Evolutionary conservation across 2,888 invertebrate genomes (phyloP).

Genomic region (Timema podura): DNA sequence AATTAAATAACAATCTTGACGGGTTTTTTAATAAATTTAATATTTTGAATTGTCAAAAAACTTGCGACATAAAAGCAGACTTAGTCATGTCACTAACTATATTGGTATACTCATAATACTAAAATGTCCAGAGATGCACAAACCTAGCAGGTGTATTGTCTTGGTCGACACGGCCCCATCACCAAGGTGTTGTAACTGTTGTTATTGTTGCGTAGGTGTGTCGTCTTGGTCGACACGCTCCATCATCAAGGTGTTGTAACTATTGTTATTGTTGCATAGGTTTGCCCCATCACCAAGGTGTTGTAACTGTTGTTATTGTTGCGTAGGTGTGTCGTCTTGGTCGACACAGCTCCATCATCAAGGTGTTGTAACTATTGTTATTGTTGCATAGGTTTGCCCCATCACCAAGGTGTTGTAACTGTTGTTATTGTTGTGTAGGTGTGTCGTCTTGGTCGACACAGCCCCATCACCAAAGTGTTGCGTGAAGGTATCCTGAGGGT

Average conservation of each 20-base stretch:
- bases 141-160: conserved; percentile 63
- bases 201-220: too few species aligned
- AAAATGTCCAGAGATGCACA: too few species aligned
- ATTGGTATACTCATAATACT: too few species aligned
- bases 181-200: conserved; percentile 64
- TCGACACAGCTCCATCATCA: conserved; percentile 84
- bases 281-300: conserved; percentile 48
- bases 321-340: conserved; percentile 79
- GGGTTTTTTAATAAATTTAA: too few species aligned
- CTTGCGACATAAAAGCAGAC: too few species aligned
- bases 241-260: too few species aligned
- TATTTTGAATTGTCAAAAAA: too few species aligned
- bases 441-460: conserved; percentile 89
- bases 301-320: too few species aligned
- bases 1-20: too few species aligned
- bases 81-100: too few species aligned
- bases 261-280: conserved; percentile 58
- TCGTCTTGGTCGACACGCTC: too few species aligned
- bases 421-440: conserved; percentile 60
- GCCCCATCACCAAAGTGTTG: conserved; percentile 77
- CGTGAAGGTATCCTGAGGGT: conserved; percentile 86
- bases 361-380: conserved; percentile 53
- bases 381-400: conserved; percentile 44
- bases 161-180: conserved; percentile 91
- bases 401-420: conserved; percentile 79